These are phyloP conservation scores for Eulithis prunata DNA, from an alignment of 2,888 invertebrate species.

Conservation along the genomic window DNA sequence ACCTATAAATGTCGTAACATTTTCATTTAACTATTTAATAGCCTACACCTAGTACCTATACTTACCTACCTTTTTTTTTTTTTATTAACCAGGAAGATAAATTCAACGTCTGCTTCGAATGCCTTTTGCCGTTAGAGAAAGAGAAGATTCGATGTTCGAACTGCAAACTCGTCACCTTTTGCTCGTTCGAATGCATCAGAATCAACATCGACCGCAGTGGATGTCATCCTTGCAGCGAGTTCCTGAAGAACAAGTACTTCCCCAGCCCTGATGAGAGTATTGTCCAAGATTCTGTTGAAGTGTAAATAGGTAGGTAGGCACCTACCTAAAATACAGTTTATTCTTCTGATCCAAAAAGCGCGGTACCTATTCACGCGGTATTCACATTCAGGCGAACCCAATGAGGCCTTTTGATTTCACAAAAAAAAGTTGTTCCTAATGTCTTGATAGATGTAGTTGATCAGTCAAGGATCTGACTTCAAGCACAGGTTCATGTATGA, in stretches of 20 bases:
- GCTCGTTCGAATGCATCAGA: conserved; percentile 62
- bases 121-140: conserved; percentile 57
- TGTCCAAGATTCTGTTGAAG: conserved; percentile 4
- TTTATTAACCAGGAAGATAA: conserved; percentile 56
- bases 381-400: too few relatives aligned
- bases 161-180: conserved; percentile 67
- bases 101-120: conserved; percentile 74
- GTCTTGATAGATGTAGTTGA: too few relatives aligned
- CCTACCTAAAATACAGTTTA: too few relatives aligned
- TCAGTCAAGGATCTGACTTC: too few relatives aligned
- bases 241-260: conserved; percentile 58
- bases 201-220: conserved; percentile 53
- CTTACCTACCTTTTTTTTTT: neutral
- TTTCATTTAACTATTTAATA: too few relatives aligned
- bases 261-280: conserved; percentile 36
- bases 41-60: neutral
- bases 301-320: neutral
- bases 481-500: too few relatives aligned
- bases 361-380: too few relatives aligned
- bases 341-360: too few relatives aligned
- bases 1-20: too few relatives aligned
- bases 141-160: conserved; percentile 54
- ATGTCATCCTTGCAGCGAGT: conserved; percentile 68
- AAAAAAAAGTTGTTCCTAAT: too few relatives aligned
- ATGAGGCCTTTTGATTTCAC: too few relatives aligned